A percentile compares a stretch with the other conserved stretches of the same genome.
phyloP scores from a whole-genome alignment of 2,113 vertebrate genomes.

The Heliornis fulica region DNA sequence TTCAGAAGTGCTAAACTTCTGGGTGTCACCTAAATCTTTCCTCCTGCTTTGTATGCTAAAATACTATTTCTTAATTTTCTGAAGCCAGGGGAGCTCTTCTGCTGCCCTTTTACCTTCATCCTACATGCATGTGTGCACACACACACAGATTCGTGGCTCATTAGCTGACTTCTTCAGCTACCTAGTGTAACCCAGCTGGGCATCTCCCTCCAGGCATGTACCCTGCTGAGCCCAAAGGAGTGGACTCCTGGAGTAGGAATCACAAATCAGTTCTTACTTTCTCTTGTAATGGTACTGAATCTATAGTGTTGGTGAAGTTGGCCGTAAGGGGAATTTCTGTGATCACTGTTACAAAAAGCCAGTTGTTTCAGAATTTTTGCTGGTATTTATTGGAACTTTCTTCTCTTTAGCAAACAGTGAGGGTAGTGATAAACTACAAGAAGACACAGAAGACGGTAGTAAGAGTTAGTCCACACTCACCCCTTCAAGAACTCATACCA shows the following conservation, averaged over 20 bases:
- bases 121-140: rapidly evolving
- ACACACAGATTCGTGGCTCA: rapidly evolving
- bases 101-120: background rate
- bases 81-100: background rate
- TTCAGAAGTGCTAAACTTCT: background rate
- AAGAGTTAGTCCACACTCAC: constrained; percentile 86
- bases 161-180: background rate
- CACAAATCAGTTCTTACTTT: background rate
- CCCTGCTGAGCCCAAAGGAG: background rate
- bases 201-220: background rate
- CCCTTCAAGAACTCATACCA: constrained; percentile 82
- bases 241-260: background rate
- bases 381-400: background rate
- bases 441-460: constrained; percentile 94
- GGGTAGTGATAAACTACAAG: constrained; percentile 94
- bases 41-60: background rate
- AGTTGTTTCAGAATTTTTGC: background rate
- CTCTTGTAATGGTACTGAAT: background rate
- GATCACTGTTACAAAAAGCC: background rate
- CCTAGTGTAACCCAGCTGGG: background rate
- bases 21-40: background rate
- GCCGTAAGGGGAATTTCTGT: background rate
- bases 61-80: background rate
- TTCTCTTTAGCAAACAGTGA: constrained; percentile 88
- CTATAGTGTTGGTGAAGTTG: background rate